Evolutionary conservation across 1,140 invertebrate genomes (phyloP).

Genomic region (Drosophila virilis): DNA sequence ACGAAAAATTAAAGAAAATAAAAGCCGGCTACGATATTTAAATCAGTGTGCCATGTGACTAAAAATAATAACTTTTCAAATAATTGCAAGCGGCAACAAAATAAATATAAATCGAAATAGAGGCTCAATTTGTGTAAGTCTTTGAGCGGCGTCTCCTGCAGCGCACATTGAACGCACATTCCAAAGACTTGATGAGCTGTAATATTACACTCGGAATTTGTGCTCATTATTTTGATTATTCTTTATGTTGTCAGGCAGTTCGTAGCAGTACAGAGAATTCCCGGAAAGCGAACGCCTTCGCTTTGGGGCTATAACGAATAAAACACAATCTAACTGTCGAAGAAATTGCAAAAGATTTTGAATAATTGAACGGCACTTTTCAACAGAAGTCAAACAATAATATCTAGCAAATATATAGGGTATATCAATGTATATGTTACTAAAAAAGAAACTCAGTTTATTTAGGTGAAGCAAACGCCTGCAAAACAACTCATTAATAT

Average conservation of each 20-base stretch:
- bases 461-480: slow-evolving; percentile 31
- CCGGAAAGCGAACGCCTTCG: background rate
- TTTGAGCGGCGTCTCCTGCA: background rate
- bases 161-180: background rate
- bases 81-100: slow-evolving; percentile 3
- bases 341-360: no score
- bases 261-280: slow-evolving; percentile 6
- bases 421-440: background rate
- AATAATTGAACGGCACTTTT: background rate
- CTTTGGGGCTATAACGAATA: background rate
- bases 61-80: slow-evolving; percentile 27
- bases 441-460: background rate
- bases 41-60: slow-evolving; percentile 53
- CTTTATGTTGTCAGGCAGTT: slow-evolving; percentile 39
- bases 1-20: slow-evolving; percentile 13
- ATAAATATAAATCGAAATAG: slow-evolving; percentile 4
- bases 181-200: slow-evolving; percentile 57
- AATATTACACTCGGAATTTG: slow-evolving; percentile 62
- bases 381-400: slow-evolving; percentile 5
- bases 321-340: background rate
- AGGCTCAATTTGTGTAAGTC: slow-evolving; percentile 38
- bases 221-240: slow-evolving; percentile 66
- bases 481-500: slow-evolving; percentile 78
- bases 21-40: slow-evolving; percentile 18
- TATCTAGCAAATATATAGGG: slow-evolving; percentile 7